Conservation (phyloP, 2,797 vertebrate species). For the Poliocrania exsul region DNA sequence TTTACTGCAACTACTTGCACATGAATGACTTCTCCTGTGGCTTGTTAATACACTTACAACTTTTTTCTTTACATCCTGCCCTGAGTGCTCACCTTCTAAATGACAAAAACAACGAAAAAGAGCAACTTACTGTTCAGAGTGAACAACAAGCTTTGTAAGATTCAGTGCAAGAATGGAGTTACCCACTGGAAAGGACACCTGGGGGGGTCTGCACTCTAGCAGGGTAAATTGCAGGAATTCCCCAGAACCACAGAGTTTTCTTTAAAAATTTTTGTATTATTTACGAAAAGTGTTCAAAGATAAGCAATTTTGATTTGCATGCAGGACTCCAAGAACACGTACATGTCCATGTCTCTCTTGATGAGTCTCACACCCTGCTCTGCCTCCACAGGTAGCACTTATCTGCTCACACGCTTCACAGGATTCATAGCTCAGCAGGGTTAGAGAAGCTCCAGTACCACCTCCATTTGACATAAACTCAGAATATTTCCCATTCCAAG, state of each 20-base stretch:
- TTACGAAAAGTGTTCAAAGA: background rate
- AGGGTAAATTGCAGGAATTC: background rate
- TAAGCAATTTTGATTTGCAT: background rate
- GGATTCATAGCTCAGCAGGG: background rate
- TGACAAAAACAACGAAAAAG: background rate
- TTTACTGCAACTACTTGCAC: background rate
- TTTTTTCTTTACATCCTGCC: background rate
- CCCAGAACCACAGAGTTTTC: background rate
- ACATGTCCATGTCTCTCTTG: fast-evolving
- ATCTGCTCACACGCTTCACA: background rate
- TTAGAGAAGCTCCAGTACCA: background rate
- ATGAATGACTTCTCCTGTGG: background rate
- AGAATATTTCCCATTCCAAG: background rate
- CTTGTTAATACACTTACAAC: background rate
- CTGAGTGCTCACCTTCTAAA: background rate
- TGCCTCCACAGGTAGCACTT: background rate
- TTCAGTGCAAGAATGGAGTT: background rate
- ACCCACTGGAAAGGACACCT: background rate
- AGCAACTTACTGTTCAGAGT: background rate
- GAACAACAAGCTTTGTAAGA: background rate
- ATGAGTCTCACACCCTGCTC: background rate
- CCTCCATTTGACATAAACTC: background rate
- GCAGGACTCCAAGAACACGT: background rate
- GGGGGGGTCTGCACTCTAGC: background rate
- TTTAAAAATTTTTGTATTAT: background rate